Evolutionary conservation across 2,113 vertebrate species (phyloP).

Genomic region (Orthonyx spaldingii): DNA sequence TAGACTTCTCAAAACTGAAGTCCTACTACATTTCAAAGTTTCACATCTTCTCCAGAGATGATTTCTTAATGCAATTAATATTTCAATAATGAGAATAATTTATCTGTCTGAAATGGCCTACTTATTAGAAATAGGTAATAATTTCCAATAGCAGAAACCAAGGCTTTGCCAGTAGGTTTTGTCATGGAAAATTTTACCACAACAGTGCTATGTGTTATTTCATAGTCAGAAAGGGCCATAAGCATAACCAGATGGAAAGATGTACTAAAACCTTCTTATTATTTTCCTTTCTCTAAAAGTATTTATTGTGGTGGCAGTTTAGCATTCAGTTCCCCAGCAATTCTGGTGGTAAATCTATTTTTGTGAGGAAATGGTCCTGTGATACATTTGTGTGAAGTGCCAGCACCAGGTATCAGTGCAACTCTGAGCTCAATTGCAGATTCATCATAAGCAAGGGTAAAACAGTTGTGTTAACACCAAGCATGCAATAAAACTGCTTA

Average conservation of each 20-base stretch:
- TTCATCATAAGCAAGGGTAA: background rate
- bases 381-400: background rate
- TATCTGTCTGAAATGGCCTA: background rate
- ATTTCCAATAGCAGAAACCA: background rate
- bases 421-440: background rate
- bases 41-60: background rate
- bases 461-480: background rate
- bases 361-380: background rate
- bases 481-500: background rate
- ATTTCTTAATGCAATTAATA: conserved; percentile 9
- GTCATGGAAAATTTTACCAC: background rate
- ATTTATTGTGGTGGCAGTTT: background rate
- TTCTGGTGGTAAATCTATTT: background rate
- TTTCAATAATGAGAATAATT: background rate
- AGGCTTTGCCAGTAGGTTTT: background rate
- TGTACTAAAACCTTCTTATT: background rate
- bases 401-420: background rate
- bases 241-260: background rate
- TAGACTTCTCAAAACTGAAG: conserved; percentile 12
- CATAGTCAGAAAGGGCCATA: background rate
- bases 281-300: background rate
- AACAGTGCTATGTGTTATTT: rapidly evolving
- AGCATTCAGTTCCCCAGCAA: background rate
- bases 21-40: conserved; percentile 3
- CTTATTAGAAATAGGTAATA: background rate